Conservation (phyloP, 2,113 vertebrate species). For the Dipodomys ordii region DNA sequence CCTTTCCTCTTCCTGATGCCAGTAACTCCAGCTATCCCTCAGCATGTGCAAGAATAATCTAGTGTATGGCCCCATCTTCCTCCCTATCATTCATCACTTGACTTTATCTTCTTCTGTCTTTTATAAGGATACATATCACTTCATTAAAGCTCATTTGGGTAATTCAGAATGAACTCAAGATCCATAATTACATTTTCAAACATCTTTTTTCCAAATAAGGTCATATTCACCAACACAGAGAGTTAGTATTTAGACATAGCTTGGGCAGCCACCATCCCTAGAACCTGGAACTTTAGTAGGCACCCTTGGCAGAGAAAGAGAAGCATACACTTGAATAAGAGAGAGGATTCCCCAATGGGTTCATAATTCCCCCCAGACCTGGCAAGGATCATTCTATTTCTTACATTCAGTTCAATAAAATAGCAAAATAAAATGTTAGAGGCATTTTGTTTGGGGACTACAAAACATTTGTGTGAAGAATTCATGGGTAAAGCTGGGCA, state of each 20-base stretch:
- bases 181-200: background rate
- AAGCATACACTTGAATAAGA: accelerated
- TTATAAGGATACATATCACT: background rate
- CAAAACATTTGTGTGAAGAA: background rate
- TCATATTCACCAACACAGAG: background rate
- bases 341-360: too few species aligned
- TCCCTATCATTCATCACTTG: background rate
- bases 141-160: background rate
- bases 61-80: background rate
- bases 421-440: background rate
- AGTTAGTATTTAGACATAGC: background rate
- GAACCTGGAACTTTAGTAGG: background rate
- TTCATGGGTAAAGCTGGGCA: background rate
- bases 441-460: background rate
- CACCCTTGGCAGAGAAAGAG: background rate
- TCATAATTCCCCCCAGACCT: background rate
- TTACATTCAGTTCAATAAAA: background rate
- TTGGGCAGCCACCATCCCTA: background rate
- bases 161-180: background rate
- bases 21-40: background rate
- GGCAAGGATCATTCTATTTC: background rate
- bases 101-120: background rate
- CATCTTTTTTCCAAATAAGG: background rate
- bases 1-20: background rate
- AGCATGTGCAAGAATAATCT: background rate